Conservation (phyloP, 2,113 vertebrate species). For the Puma concolor region DNA sequence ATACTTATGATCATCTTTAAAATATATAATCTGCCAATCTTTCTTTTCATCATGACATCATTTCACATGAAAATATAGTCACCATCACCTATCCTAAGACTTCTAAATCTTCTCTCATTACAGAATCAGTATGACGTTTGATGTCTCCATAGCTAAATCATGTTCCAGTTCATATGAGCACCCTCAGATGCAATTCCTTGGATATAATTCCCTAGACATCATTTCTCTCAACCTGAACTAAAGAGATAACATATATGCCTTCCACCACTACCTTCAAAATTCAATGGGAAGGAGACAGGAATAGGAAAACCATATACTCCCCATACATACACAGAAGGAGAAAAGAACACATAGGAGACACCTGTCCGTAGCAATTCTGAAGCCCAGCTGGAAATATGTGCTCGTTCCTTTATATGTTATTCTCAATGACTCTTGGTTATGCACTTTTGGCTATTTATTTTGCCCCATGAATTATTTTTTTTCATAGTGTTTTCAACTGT, state of each 20-base stretch:
- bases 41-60: background rate
- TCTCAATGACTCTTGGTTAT: background rate
- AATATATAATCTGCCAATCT: background rate
- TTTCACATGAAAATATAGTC: background rate
- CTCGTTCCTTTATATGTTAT: background rate
- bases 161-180: background rate
- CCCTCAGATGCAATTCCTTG: background rate
- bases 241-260: background rate
- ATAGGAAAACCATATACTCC: background rate
- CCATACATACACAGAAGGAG: background rate
- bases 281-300: background rate
- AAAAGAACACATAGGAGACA: background rate
- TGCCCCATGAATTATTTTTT: background rate
- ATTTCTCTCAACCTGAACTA: background rate
- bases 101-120: background rate
- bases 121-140: background rate
- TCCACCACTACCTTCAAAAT: background rate
- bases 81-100: background rate
- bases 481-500: background rate
- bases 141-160: background rate
- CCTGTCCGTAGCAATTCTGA: background rate
- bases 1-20: background rate
- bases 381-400: background rate
- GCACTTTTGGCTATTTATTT: background rate
- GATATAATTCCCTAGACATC: background rate